Evolutionary conservation across 2,113 vertebrate species (phyloP).

Genomic region (Haemorhous mexicanus): DNA sequence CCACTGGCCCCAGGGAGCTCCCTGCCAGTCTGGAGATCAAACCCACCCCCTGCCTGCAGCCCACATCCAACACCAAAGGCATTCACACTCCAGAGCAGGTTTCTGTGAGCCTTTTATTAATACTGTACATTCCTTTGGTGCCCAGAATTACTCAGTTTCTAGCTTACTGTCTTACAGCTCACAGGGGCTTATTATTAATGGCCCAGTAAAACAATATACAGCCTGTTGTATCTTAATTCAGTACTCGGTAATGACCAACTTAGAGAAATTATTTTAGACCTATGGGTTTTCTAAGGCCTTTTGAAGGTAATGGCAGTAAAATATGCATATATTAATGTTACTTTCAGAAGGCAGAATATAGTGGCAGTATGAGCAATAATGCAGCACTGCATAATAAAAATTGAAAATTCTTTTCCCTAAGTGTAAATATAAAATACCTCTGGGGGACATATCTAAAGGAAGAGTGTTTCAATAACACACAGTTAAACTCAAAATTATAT

Average conservation of each 20-base stretch:
- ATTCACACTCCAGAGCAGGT: neutral
- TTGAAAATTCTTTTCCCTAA: conserved; percentile 58
- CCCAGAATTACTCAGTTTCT: conserved; percentile 18
- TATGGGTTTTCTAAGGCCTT: conserved; percentile 60
- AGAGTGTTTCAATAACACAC: conserved; percentile 65
- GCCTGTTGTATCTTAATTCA: conserved; percentile 64
- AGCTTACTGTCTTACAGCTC: conserved; percentile 46
- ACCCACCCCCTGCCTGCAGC: neutral
- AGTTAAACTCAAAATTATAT: conserved; percentile 71
- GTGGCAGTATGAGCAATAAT: conserved; percentile 60
- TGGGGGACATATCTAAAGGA: conserved; percentile 61
- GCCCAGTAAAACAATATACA: conserved; percentile 66
- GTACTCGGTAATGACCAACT: conserved; percentile 52
- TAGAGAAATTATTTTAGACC: conserved; percentile 58
- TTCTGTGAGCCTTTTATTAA: conserved; percentile 37
- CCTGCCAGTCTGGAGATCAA: neutral
- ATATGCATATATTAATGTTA: conserved; percentile 66
- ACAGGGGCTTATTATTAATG: conserved; percentile 61
- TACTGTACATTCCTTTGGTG: conserved; percentile 43
- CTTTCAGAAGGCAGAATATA: conserved; percentile 54
- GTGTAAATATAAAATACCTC: conserved; percentile 68
- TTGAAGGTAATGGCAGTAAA: conserved; percentile 64
- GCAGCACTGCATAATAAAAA: conserved; percentile 57
- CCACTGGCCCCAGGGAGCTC: neutral
- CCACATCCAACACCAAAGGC: neutral